Percentiles rank a stretch among this genome's conserved stretches.
phyloP scores from a whole-genome alignment of 2,113 vertebrate genomes.

The Leucopsar rothschildi region DNA sequence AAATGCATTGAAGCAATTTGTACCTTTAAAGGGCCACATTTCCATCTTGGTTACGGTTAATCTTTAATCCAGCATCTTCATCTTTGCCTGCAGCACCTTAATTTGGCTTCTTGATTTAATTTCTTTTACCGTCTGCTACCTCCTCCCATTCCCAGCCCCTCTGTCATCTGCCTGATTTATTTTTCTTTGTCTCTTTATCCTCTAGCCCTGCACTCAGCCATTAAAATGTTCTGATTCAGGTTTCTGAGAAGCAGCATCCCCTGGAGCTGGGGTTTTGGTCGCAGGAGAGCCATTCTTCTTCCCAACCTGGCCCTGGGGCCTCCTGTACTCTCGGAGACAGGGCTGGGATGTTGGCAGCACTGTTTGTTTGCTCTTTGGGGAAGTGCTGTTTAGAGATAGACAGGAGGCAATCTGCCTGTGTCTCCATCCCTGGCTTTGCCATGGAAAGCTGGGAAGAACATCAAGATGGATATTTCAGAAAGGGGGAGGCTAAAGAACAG shows the following conservation, averaged over 20 bases:
- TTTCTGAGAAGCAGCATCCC: conserved; percentile 39
- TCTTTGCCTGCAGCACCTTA: conserved; percentile 60
- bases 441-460: neutral
- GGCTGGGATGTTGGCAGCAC: neutral
- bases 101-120: conserved; percentile 63
- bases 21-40: conserved; percentile 21
- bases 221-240: conserved; percentile 48
- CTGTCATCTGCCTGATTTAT: conserved; percentile 61
- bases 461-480: neutral
- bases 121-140: conserved; percentile 57
- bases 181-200: conserved; percentile 49
- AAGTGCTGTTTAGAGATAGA: neutral
- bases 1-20: neutral
- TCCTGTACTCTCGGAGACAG: neutral
- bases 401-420: neutral
- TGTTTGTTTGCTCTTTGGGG: neutral
- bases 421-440: neutral
- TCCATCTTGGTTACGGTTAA: conserved; percentile 32
- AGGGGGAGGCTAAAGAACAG: neutral
- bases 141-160: conserved; percentile 46
- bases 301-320: neutral
- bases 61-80: conserved; percentile 60
- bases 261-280: conserved; percentile 16
- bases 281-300: neutral
- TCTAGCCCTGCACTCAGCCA: conserved; percentile 6